Evolutionary conservation across 2,888 invertebrate genomes (phyloP).

Genomic region (Eupithecia subfuscata): DNA sequence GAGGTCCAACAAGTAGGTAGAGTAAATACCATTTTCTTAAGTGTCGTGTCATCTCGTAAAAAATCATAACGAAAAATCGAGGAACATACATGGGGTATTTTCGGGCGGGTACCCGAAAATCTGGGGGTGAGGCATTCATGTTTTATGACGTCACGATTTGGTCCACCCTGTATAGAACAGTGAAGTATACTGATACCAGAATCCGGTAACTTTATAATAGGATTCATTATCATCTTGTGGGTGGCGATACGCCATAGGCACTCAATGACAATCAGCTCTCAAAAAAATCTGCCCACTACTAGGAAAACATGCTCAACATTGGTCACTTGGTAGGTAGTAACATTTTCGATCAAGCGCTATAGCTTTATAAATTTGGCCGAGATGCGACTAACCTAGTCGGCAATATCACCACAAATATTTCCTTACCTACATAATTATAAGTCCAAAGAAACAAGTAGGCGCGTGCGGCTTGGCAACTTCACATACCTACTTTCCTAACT

Average conservation of each 20-base stretch:
- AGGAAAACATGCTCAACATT: background rate
- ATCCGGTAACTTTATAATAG: background rate
- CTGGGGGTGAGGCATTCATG: too few species aligned
- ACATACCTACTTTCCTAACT: background rate
- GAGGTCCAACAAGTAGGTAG: background rate
- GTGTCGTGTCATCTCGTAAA: background rate
- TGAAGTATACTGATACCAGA: background rate
- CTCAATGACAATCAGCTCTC: background rate
- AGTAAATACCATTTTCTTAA: constrained; percentile 6
- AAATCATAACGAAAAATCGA: too few species aligned
- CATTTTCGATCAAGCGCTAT: background rate
- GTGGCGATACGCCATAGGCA: background rate
- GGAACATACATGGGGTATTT: too few species aligned
- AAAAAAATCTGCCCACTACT: background rate
- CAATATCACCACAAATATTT: background rate
- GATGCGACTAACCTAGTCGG: background rate
- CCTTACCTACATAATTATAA: too few species aligned
- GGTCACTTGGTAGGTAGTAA: background rate
- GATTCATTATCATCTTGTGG: background rate
- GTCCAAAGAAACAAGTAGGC: too few species aligned
- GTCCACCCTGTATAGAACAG: background rate
- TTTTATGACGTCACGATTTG: too few species aligned
- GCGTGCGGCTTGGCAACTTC: too few species aligned
- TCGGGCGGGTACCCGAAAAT: too few species aligned
- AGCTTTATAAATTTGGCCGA: background rate